Evolutionary conservation across 1,140 invertebrate genomes (phyloP).

Genomic region (Euglossa dilemma): DNA sequence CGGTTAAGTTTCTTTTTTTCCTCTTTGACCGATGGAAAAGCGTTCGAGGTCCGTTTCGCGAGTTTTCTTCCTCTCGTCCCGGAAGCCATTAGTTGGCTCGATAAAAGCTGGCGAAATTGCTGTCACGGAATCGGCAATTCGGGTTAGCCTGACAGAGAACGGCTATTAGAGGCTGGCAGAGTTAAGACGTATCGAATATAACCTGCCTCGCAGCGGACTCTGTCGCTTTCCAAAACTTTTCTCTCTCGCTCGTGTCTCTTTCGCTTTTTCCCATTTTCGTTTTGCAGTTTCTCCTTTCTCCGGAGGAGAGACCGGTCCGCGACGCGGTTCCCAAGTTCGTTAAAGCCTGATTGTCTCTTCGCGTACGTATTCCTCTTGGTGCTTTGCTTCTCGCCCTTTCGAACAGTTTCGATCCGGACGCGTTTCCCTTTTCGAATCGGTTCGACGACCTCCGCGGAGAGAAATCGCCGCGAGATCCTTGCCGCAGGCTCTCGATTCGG

Average conservation of each 20-base stretch:
- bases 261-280: neutral
- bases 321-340: too few relatives aligned
- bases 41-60: neutral
- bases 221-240: neutral
- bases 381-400: too few relatives aligned
- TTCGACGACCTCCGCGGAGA: too few relatives aligned
- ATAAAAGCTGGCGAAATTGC: conserved; percentile 14
- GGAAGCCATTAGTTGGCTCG: neutral
- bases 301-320: too few relatives aligned
- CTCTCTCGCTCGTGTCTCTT: neutral
- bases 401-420: too few relatives aligned
- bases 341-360: too few relatives aligned
- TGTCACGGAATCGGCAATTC: neutral
- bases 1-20: neutral
- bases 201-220: neutral
- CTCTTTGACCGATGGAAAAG: too few relatives aligned
- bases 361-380: too few relatives aligned
- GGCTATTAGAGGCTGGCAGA: neutral
- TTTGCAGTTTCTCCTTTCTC: neutral
- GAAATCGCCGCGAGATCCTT: neutral
- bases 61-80: neutral
- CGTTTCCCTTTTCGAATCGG: too few relatives aligned
- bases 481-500: too few relatives aligned
- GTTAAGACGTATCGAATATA: neutral
- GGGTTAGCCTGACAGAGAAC: conserved; percentile 3